These are phyloP conservation scores for Marcusenius ussheri DNA, from an alignment of 2,113 vertebrate species.

Conservation along the genomic window DNA sequence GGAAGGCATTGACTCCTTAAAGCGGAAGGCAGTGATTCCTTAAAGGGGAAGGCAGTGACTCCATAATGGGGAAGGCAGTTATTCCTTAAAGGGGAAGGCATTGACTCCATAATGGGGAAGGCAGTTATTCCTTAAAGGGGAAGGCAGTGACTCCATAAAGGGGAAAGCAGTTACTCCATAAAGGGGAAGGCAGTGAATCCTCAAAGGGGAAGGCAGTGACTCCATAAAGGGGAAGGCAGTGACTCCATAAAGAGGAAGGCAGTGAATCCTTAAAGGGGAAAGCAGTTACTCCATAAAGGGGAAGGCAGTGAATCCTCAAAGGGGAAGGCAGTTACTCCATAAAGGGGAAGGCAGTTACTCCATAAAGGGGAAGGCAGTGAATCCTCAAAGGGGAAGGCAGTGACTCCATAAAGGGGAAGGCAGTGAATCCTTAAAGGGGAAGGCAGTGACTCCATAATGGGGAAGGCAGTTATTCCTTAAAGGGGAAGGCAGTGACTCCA, in stretches of 20 bases:
- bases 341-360: too few relatives aligned
- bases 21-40: neutral
- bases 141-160: neutral
- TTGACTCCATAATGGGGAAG: too few relatives aligned
- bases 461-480: neutral
- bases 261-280: neutral
- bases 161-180: too few relatives aligned
- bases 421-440: neutral
- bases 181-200: too few relatives aligned
- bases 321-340: neutral
- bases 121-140: neutral
- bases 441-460: neutral
- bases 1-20: neutral
- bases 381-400: neutral
- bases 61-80: too few relatives aligned
- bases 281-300: neutral
- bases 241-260: neutral
- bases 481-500: neutral
- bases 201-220: too few relatives aligned
- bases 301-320: too few relatives aligned
- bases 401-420: too few relatives aligned
- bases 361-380: neutral
- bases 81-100: neutral
- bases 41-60: neutral
- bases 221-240: neutral